phyloP scores from a whole-genome alignment of 2,113 vertebrate genomes.

The Odocoileus hemionus region DNA sequence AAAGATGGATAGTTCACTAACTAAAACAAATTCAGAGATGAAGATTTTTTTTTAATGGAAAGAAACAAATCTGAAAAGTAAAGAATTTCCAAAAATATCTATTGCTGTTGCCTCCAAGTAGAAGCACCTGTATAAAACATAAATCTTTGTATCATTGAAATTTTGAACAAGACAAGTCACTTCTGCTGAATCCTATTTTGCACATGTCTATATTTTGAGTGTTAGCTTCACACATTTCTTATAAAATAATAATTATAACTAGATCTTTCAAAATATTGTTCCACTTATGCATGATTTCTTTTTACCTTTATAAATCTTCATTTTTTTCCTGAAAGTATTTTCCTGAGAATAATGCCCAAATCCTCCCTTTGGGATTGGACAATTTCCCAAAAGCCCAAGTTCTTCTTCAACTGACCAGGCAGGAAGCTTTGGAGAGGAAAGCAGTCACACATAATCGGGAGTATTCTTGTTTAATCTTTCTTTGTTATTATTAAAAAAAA shows the following conservation, averaged over 20 bases:
- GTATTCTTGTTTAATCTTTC: background rate
- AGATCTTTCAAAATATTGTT: background rate
- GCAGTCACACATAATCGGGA: background rate
- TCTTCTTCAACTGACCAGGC: background rate
- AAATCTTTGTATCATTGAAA: background rate
- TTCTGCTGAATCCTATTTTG: background rate
- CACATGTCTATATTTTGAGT: background rate
- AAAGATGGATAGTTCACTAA: background rate
- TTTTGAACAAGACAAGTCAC: background rate
- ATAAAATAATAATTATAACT: slow-evolving; percentile 2
- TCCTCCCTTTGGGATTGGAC: background rate
- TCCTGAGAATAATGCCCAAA: background rate
- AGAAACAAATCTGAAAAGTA: background rate
- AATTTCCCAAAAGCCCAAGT: background rate
- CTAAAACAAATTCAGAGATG: background rate
- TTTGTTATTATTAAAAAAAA: background rate
- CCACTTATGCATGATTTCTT: background rate
- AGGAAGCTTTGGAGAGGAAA: background rate
- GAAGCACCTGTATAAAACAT: background rate
- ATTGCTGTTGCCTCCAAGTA: background rate
- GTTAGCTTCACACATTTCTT: background rate
- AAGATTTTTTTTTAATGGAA: background rate
- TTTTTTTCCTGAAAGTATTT: background rate
- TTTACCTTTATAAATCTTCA: background rate
- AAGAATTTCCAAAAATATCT: background rate